Base-by-base conservation (phyloP, 2,888 invertebrate species). In the Dilophus febrilis region DNA sequence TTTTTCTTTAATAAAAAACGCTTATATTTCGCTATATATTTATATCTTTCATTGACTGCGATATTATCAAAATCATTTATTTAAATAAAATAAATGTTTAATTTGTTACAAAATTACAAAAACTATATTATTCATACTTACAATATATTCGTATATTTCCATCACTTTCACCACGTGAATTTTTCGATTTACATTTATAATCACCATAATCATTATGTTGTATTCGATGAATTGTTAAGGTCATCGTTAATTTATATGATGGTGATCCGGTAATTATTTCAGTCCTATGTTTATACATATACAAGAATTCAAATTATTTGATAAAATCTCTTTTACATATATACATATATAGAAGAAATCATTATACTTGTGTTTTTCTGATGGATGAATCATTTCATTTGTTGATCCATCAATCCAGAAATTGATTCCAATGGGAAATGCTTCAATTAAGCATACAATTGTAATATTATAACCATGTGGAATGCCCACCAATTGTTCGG, bases 361-460 rank as follows among this genome's bases (percentile, higher is more conserved):
- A n/a, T n/a, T 11, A n/a, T 73, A 75, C 53, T 72, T 80, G 61
- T 86, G 87, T 61, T 88, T 88, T 44, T 66, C 64, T 43, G 78
- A 82, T 55, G 86, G 85, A 58, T 85, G 85, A 50, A 88, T 85
- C 79, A 88, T 88, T 54, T 82, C 77, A 17, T 83, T 83, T 54
- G 85, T 84, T 57, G 84, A 84, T 44, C 83, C 67, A 11, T 22
- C n/a, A n/a, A 85, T 85, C 88, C 87, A 88, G 61, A 85, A 87
- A 63, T 87, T 87, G 43, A 90, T 68, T 14, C 90, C 88, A 30
- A 82, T 82, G 8, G 90, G 90, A 64, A 86, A 84, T n/a, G 90
- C 88, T 64, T 90, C 90, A 6, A 87, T 85, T 59, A 82, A 80
- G 57, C 90, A 90, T 65, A 88, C 87, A 48, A 90, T 66, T 28